These are phyloP conservation scores for Drosophila dives DNA, from an alignment of 2,888 invertebrate species.

Conservation along the genomic window DNA sequence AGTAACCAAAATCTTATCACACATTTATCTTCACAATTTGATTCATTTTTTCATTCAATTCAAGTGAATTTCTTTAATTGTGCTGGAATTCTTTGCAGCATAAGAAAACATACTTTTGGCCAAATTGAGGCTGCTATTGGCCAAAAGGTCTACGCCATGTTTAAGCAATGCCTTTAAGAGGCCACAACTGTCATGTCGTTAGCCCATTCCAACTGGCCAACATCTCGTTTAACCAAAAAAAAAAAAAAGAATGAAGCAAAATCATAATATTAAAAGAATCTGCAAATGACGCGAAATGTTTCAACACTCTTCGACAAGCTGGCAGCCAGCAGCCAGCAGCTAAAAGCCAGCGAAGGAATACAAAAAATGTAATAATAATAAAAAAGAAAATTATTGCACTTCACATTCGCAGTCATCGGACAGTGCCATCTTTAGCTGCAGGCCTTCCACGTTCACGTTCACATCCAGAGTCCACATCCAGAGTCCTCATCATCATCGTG, in stretches of 20 bases:
- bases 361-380: conserved; percentile 77
- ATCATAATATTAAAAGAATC: conserved; percentile 80
- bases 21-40: neutral
- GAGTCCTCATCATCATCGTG: conserved; percentile 23
- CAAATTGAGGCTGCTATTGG: conserved; percentile 24
- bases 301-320: conserved; percentile 70
- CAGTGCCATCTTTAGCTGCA: conserved; percentile 79
- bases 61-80: conserved; percentile 42
- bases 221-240: conserved; percentile 67
- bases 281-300: conserved; percentile 81
- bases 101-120: conserved; percentile 27
- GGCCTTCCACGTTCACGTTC: conserved; percentile 46
- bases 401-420: conserved; percentile 79
- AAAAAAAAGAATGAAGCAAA: conserved; percentile 17
- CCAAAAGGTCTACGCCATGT: conserved; percentile 41
- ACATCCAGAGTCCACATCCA: conserved; percentile 15
- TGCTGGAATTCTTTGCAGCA: conserved; percentile 32
- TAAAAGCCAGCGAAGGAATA: conserved; percentile 37
- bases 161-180: conserved; percentile 64
- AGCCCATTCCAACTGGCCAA: conserved; percentile 48
- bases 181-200: conserved; percentile 63
- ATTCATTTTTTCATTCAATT: neutral
- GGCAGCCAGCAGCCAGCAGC: conserved; percentile 13
- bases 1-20: neutral
- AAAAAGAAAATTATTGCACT: conserved; percentile 80